These are phyloP conservation scores for Drosophila micromelanica DNA, from an alignment of 1,140 invertebrate species.

Conservation along the genomic window DNA sequence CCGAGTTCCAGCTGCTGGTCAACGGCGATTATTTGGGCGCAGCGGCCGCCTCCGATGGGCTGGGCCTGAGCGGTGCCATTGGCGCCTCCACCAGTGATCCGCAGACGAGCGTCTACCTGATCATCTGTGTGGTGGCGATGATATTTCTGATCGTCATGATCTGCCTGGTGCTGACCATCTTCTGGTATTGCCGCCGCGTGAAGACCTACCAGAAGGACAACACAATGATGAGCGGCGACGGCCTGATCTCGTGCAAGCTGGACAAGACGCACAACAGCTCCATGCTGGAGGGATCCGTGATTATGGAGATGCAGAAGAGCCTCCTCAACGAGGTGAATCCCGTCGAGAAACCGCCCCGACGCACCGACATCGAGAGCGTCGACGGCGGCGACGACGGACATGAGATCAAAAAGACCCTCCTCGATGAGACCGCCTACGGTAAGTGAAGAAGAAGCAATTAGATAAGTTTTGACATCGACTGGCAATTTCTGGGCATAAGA, in stretches of 20 bases:
- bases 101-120: constrained; percentile 84
- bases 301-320: constrained; percentile 91
- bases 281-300: constrained; percentile 86
- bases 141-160: constrained; percentile 87
- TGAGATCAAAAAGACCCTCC: constrained; percentile 90
- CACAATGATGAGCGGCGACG: constrained; percentile 82
- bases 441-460: constrained; percentile 84
- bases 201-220: constrained; percentile 86
- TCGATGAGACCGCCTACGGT: constrained; percentile 91
- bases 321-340: constrained; percentile 92
- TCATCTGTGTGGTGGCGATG: constrained; percentile 86
- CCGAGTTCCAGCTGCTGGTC: constrained; percentile 87
- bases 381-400: constrained; percentile 90
- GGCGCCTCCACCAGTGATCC: constrained; percentile 69
- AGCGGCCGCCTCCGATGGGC: constrained; percentile 83
- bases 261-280: constrained; percentile 87
- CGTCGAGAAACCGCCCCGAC: constrained; percentile 90
- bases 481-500: too few species aligned
- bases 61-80: constrained; percentile 63
- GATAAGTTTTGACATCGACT: too few species aligned
- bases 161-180: constrained; percentile 88
- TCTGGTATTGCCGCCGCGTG: constrained; percentile 87
- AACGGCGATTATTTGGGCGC: constrained; percentile 85
- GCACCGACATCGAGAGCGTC: constrained; percentile 89
- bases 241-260: constrained; percentile 79